Base-by-base conservation (phyloP, 1,140 invertebrate species). In the Diorhabda carinulata region DNA sequence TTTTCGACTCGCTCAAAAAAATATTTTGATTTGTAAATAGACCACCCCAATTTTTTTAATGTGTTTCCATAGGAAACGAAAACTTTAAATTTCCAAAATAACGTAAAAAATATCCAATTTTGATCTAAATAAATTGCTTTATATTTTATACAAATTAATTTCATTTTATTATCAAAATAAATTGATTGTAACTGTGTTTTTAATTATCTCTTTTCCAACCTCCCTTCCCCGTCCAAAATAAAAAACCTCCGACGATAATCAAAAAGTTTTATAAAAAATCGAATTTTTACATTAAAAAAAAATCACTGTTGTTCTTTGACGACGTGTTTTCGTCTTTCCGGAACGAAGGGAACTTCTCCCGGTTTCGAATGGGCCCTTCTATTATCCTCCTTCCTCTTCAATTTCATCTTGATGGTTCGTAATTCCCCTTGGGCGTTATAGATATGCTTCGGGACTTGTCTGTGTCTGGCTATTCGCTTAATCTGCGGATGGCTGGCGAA, bases 371-470 rank as follows among this genome's bases (percentile, higher is more conserved):
- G 94, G 10, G 85, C 84, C 45, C 94, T 85, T 65, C 90, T 86
- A 81, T 98, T 98, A 6, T 88, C 86, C 79, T 98, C 95, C 82
- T 97, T 98, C 79, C 91, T 84, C 78, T 91, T 92, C 43, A 84
- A 81, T 81, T 93, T 95, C 6, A 91, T 84, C 70, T 86, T 87
- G 71, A 95, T 92, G 8, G 83, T 86, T 42, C 86, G 84, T 56
- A 92, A 82, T 82, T 98, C 94, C 45, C 88, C 89, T 77, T 88
- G 87, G 1, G 91, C 91, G 79, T 94, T 92, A 74, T 92, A 91
- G 66, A 99, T 89, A 81, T 95, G 89, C 82, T 94, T 95, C 0
- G 98, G 97, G 40, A 99, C 90, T 78, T 99, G 97, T 74, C 97
- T 88, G 82, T 99, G 96, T n/a, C 93, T 86, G 1, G 91, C 88